Percentiles rank a stretch among this genome's conserved stretches.
Evolutionary conservation across 2,888 invertebrate species (phyloP).

Genomic region (Eurytoma adleriae): DNA sequence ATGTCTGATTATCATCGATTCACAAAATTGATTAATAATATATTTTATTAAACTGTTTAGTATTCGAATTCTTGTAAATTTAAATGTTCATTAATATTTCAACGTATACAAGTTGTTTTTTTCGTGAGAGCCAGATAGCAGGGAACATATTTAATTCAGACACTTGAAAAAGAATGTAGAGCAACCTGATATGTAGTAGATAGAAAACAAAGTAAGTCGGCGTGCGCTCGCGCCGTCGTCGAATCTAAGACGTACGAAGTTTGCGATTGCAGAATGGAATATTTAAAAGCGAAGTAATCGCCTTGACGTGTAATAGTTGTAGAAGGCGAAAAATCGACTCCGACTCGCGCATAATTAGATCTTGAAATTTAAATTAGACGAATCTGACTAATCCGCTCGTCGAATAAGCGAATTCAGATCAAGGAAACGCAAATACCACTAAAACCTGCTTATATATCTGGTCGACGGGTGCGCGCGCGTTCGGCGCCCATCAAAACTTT

Average conservation of each 20-base stretch:
- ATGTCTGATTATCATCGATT: no score
- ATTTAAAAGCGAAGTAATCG: constrained; percentile 50
- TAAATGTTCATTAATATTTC: no score
- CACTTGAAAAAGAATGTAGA: constrained; percentile 24
- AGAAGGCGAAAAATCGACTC: constrained; percentile 50
- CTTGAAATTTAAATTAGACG: constrained; percentile 58
- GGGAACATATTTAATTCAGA: constrained; percentile 36
- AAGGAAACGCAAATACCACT: constrained; percentile 56
- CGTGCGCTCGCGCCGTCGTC: not conserved
- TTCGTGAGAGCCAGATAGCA: not conserved
- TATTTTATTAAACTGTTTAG: no score
- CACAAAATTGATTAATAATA: no score
- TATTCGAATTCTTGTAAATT: no score
- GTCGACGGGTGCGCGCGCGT: not conserved
- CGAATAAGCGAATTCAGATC: constrained; percentile 58
- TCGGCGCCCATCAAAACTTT: constrained; percentile 17
- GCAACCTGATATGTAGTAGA: constrained; percentile 34
- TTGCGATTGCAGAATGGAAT: constrained; percentile 45
- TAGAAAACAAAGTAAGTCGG: not conserved
- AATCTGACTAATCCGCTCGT: constrained; percentile 57
- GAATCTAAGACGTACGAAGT: constrained; percentile 19
- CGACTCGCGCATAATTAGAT: constrained; percentile 54
- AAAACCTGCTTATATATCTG: constrained; percentile 35
- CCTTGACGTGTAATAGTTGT: constrained; percentile 52
- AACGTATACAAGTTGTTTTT: no score